Percentiles rank a stretch among this genome's conserved stretches.
Evolutionary conservation across 2,888 invertebrate species (phyloP).

Genomic region (Rhyacophila evoluta): DNA sequence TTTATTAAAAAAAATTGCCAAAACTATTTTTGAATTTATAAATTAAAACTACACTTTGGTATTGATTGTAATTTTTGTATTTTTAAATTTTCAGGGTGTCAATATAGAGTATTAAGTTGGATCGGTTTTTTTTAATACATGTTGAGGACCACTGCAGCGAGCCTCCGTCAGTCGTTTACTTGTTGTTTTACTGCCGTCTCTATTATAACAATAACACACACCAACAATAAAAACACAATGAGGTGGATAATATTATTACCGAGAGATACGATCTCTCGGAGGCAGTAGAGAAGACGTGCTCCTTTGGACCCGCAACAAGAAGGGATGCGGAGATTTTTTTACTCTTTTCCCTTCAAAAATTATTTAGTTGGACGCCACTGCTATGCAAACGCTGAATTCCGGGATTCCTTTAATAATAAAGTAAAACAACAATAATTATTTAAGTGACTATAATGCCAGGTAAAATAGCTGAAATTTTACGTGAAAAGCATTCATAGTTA

Average conservation of each 20-base stretch:
- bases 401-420: too few species aligned
- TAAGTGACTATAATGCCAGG: too few species aligned
- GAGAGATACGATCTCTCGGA: conserved; percentile 35
- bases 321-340: background rate
- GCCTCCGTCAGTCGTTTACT: conserved; percentile 39
- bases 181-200: conserved; percentile 43
- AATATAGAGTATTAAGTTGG: too few species aligned
- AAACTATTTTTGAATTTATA: too few species aligned
- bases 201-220: conserved; percentile 50
- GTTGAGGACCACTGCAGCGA: background rate
- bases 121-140: background rate
- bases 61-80: too few species aligned
- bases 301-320: background rate
- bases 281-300: conserved; percentile 38
- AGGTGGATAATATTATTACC: conserved; percentile 48
- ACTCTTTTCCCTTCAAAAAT: background rate
- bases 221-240: conserved; percentile 51
- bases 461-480: too few species aligned
- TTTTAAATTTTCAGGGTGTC: too few species aligned
- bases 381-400: background rate
- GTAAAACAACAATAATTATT: too few species aligned
- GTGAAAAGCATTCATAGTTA: too few species aligned
- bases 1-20: too few species aligned
- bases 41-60: too few species aligned
- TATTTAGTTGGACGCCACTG: background rate